These are phyloP conservation scores for Eucidaris tribuloides DNA, from an alignment of 35 echinoderm and acorn worm species.

Conservation along the genomic window DNA sequence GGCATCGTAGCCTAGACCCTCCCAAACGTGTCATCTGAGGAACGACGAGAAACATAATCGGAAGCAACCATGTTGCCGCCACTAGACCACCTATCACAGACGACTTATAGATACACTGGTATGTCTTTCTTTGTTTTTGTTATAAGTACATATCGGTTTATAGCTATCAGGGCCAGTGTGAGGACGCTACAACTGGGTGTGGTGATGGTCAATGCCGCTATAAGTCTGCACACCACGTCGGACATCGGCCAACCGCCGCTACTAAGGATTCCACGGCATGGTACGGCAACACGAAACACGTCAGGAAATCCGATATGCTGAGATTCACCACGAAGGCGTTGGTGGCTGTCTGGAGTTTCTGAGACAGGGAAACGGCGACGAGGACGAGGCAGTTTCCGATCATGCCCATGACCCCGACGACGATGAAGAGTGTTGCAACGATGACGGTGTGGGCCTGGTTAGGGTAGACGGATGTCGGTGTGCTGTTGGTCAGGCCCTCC, in stretches of 20 bases:
- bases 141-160: constrained; percentile 2
- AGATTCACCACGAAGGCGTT: constrained; percentile 28
- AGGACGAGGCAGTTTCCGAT: constrained; percentile 18
- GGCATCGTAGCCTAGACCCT: neutral
- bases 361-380: neutral
- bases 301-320: constrained; percentile 17
- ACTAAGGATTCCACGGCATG: neutral
- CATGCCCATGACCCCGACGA: constrained; percentile 1
- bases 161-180: neutral
- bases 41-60: neutral
- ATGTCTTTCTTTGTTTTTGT: constrained; percentile 19
- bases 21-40: constrained; percentile 15
- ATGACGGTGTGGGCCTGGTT: neutral
- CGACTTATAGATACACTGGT: neutral
- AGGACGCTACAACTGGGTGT: neutral
- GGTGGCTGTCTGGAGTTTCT: constrained; percentile 12
- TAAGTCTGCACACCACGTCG: neutral
- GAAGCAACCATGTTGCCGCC: neutral
- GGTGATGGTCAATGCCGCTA: neutral
- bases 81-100: neutral
- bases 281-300: constrained; percentile 10
- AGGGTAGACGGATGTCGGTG: neutral
- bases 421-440: constrained; percentile 9
- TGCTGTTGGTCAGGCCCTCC: neutral
- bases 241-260: neutral